A percentile compares a stretch with the other conserved stretches of the same genome.
Evolutionary conservation across 2,888 invertebrate genomes (phyloP).

Genomic region (Apeira syringaria): DNA sequence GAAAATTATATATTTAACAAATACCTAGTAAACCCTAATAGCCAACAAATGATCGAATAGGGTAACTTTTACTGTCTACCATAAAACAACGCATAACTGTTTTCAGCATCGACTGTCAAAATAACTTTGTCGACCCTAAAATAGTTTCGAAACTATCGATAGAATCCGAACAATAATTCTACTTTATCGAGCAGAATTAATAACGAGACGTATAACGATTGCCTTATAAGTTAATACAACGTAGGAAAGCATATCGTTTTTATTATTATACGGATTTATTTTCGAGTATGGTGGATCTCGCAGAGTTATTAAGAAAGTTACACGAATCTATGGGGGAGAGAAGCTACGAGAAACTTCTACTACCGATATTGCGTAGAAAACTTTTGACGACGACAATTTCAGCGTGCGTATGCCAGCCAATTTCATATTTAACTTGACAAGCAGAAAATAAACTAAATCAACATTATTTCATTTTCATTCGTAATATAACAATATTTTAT

Average conservation of each 20-base stretch:
- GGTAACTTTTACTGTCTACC: constrained; percentile 22
- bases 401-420: constrained; percentile 42
- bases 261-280: constrained; percentile 71
- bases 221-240: constrained; percentile 66
- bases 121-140: constrained; percentile 9
- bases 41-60: constrained; percentile 17
- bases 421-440: constrained; percentile 19
- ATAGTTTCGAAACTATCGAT: constrained; percentile 32
- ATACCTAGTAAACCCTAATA: no score
- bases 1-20: no score
- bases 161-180: constrained; percentile 44
- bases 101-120: constrained; percentile 6
- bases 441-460: no score
- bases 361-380: constrained; percentile 71
- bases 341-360: constrained; percentile 63
- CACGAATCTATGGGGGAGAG: constrained; percentile 67
- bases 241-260: constrained; percentile 74
- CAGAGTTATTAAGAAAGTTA: constrained; percentile 78
- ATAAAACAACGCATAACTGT: constrained; percentile 19
- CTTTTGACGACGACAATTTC: constrained; percentile 66
- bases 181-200: constrained; percentile 78
- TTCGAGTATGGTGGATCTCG: constrained; percentile 61
- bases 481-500: no score
- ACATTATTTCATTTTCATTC: no score
- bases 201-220: constrained; percentile 63